A percentile compares a stretch with the other conserved stretches of the same genome.
These are phyloP conservation scores for Baronia brevicornis DNA, from an alignment of 2,888 invertebrate genomes.

Conservation along the genomic window DNA sequence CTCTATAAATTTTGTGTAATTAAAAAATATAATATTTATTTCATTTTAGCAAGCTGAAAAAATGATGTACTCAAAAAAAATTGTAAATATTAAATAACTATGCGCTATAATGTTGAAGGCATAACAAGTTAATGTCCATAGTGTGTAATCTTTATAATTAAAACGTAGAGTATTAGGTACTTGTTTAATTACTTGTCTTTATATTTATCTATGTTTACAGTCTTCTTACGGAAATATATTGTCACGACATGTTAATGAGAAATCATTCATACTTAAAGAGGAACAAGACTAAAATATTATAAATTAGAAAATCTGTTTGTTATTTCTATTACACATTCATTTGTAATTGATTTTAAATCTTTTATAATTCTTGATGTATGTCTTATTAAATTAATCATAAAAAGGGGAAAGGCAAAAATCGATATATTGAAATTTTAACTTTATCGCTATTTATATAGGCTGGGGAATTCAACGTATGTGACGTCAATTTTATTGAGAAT, in stretches of 20 bases:
- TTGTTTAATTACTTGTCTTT: conserved; percentile 18
- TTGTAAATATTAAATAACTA: conserved; percentile 53
- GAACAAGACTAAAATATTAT: conserved; percentile 51
- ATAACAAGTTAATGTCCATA: conserved; percentile 55
- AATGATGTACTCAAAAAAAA: conserved; percentile 19
- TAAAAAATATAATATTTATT: conserved; percentile 12
- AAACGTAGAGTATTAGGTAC: conserved; percentile 30
- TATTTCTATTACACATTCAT: conserved; percentile 9
- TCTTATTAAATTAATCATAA: conserved; percentile 5
- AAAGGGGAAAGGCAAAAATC: conserved; percentile 37
- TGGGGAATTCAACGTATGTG: conserved; percentile 37
- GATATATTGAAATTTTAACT: conserved; percentile 19
- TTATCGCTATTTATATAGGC: conserved; percentile 33
- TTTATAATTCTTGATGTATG: conserved; percentile 4
- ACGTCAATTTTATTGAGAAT: conserved; percentile 41
- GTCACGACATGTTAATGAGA: conserved; percentile 3
- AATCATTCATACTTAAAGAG: conserved; percentile 33
- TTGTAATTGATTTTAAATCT: conserved; percentile 4
- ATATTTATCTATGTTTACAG: conserved; percentile 9
- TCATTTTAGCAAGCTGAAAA: conserved; percentile 2
- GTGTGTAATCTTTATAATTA: conserved; percentile 33
- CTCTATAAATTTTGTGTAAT: conserved; percentile 13
- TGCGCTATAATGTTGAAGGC: conserved; percentile 29
- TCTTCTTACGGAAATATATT: conserved; percentile 3
- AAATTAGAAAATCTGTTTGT: conserved; percentile 32